Percentiles rank a stretch among this genome's conserved stretches.
phyloP scores from a whole-genome alignment of 2,888 invertebrate species.

The Nesidiocoris tenuis region DNA sequence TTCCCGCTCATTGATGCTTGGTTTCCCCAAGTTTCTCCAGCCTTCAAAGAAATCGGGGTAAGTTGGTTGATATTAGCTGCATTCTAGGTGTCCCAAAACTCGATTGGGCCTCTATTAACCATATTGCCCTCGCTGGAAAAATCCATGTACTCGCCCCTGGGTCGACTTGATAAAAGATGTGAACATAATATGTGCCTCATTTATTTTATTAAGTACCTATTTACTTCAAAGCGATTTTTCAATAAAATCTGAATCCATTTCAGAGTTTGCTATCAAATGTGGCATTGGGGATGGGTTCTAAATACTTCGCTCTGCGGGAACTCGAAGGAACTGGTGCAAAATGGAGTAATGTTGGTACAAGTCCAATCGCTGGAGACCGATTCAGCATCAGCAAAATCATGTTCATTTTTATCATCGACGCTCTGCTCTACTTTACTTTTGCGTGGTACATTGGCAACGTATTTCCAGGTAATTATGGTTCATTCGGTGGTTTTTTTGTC shows the following conservation, averaged over 20 bases:
- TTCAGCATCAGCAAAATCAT: constrained; percentile 65
- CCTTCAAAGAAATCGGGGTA: constrained; percentile 25
- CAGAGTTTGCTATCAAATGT: constrained; percentile 79
- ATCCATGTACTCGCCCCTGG: no score
- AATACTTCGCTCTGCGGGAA: constrained; percentile 70
- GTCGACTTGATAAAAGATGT: neutral
- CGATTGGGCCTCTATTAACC: no score
- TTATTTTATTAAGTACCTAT: neutral
- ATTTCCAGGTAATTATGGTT: constrained; percentile 58
- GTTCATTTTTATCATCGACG: constrained; percentile 70
- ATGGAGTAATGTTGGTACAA: constrained; percentile 63
- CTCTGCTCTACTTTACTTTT: constrained; percentile 57
- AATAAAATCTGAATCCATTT: constrained; percentile 1
- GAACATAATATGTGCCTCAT: neutral
- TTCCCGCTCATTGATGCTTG: constrained; percentile 54
- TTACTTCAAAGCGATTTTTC: no score
- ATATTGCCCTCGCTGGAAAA: no score
- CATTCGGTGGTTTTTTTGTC: neutral
- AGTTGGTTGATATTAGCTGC: no score
- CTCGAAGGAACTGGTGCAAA: constrained; percentile 67
- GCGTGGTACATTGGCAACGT: constrained; percentile 64
- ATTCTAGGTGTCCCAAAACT: neutral
- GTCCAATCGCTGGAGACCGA: constrained; percentile 62
- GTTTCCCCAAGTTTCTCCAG: constrained; percentile 29
- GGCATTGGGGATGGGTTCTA: constrained; percentile 76